Evolutionary conservation across 2,888 invertebrate genomes (phyloP).

Genomic region (Pachydiplax longipennis): DNA sequence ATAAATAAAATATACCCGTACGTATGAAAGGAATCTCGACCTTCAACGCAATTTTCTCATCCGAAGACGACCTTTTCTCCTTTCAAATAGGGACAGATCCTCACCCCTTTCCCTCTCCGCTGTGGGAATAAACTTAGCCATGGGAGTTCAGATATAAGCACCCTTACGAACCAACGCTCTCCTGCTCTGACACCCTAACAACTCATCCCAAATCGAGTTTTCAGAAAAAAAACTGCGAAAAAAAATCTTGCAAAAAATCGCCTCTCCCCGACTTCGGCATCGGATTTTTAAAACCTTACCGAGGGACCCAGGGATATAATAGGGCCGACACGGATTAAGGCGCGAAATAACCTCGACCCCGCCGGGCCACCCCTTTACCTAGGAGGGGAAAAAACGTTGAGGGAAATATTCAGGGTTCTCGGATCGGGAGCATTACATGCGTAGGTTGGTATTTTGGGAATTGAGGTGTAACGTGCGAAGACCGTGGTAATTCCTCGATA

Average conservation of each 20-base stretch:
- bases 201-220: background rate
- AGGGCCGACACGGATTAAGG: slow-evolving; percentile 29
- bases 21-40: background rate
- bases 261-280: background rate
- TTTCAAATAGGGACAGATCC: background rate
- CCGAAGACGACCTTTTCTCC: background rate
- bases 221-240: background rate
- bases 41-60: background rate
- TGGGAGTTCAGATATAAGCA: background rate
- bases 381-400: background rate
- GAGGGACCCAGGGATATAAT: background rate
- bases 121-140: background rate
- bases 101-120: background rate
- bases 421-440: slow-evolving; percentile 31
- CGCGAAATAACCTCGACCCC: slow-evolving; percentile 1
- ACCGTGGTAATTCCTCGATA: slow-evolving; percentile 25
- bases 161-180: background rate
- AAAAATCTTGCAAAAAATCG: background rate
- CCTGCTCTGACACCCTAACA: background rate
- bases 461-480: background rate
- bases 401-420: background rate
- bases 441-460: background rate
- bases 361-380: background rate
- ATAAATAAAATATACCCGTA: background rate
- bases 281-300: background rate